Evolutionary conservation across 23 tunicate species (phyloP), one percentile per base, ranked within the genome.

Genomic region (Ascidia mentula): DNA sequence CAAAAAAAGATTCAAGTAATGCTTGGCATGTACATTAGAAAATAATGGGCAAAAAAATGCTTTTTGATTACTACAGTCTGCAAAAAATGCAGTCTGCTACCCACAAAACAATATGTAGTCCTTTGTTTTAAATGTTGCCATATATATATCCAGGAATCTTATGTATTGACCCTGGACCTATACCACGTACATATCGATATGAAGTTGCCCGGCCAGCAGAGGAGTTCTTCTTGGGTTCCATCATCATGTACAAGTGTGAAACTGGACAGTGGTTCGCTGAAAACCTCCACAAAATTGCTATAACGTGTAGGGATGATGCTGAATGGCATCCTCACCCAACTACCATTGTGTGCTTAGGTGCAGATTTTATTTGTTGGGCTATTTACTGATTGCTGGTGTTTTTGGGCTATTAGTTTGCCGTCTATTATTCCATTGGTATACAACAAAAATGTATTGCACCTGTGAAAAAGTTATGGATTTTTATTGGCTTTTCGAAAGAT

Each of bases 251-350:
- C 69, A 81, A 82, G 45, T 91, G 97, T 72, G 24, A 20, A 6
- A 31, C 37, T 1, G 97, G 87, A 2, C 38, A 42, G 12, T 40
- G 76, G 84, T 91, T 85, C 61, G 38, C 70, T 38, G 36, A 40
- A 22, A 87, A 83, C 8, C 40, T 82, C 17, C 46, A 8, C 34
- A 91, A 91, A 77, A 28, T 82, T 40, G 46, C 84, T 0, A 73
- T 91, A 8, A 80, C 90, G 13, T 91, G 97, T 71, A 72, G 84
- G n/a, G 86, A 86, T 32, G 90, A 91, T 39, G 89, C 85, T n/a
- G 24, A 42, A 22, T 91, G 97, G 97, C 75, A 91, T 85, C 97
- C 97, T 0, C 45, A 77, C 31, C 87, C 87, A 0, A 26, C 60
- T 32, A 69, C 84, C 1, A 31, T 91, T 0, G 69, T 81, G 31